Evolutionary conservation across 2,113 vertebrate genomes (phyloP).

Genomic region (Abramis brama): DNA sequence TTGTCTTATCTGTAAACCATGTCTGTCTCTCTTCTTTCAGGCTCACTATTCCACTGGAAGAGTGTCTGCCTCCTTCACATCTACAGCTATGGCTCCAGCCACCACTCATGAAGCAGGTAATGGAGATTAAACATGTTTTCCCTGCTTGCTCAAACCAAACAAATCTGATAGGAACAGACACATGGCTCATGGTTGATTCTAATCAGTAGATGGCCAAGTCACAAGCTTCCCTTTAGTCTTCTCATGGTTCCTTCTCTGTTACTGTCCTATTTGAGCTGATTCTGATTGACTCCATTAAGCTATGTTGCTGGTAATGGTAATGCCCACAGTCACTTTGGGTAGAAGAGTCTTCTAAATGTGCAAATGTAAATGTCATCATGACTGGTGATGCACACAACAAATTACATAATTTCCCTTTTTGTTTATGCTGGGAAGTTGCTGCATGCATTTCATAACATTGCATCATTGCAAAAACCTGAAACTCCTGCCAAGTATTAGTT

Average conservation of each 20-base stretch:
- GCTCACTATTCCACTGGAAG: slow-evolving; percentile 97
- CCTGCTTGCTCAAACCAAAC: background rate
- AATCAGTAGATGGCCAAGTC: background rate
- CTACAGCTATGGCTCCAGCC: slow-evolving; percentile 93
- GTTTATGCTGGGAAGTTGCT: background rate
- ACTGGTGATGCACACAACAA: background rate
- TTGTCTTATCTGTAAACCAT: background rate
- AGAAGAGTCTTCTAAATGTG: background rate
- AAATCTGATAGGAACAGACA: background rate
- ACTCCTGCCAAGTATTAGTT: background rate
- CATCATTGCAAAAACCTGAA: slow-evolving; percentile 7
- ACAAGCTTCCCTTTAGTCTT: background rate
- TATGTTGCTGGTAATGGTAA: background rate
- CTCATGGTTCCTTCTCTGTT: background rate
- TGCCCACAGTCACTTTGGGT: background rate
- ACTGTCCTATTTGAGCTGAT: background rate
- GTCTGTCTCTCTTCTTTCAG: slow-evolving; percentile 66
- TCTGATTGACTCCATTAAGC: background rate
- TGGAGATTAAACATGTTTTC: background rate
- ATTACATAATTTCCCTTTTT: background rate
- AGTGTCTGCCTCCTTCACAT: slow-evolving; percentile 96
- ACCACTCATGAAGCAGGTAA: slow-evolving; percentile 91
- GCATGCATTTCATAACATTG: slow-evolving; percentile 24
- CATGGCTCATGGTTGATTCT: background rate
- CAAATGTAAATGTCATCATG: background rate